Percentiles rank a stretch among this genome's conserved stretches.
phyloP scores from a whole-genome alignment of 92 coral and sea anemone genomes.

The Umimayanthus chanpuru region DNA sequence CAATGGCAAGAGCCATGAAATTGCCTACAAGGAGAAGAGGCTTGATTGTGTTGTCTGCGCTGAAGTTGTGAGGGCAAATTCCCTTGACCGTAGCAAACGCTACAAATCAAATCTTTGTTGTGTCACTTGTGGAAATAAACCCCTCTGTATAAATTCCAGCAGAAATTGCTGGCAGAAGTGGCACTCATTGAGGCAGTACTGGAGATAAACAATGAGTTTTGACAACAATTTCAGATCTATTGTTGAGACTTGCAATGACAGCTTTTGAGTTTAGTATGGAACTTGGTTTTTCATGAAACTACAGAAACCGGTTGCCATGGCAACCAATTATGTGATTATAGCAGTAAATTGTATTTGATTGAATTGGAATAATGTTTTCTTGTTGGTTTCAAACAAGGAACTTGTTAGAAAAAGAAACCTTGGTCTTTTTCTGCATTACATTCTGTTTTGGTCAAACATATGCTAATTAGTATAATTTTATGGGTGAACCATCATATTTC shows the following conservation, averaged over 20 bases:
- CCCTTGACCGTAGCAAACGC: not conserved
- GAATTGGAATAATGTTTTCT: not conserved
- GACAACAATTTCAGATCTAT: not conserved
- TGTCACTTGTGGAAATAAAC: conserved; percentile 22
- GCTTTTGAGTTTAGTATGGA: not conserved
- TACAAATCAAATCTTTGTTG: conserved; percentile 2
- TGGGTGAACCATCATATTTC: conserved; percentile 2
- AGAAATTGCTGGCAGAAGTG: not conserved
- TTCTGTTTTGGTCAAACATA: conserved; percentile 5
- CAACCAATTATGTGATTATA: not conserved
- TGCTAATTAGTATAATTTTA: not conserved
- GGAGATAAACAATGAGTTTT: conserved; percentile 3
- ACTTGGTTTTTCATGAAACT: conserved; percentile 7
- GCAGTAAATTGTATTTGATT: not conserved
- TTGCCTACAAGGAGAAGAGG: conserved; percentile 20
- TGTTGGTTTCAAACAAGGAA: conserved; percentile 3
- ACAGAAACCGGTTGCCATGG: not conserved
- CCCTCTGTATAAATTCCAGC: not conserved
- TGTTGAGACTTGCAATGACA: conserved; percentile 1
- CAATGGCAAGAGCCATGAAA: conserved; percentile 13
- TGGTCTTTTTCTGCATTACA: conserved; percentile 12
- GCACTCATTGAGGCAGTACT: conserved; percentile 9
- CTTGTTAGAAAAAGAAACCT: not conserved
- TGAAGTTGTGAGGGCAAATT: not conserved
- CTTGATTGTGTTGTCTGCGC: conserved; percentile 33